A percentile compares a stretch with the other conserved stretches of the same genome.
Conservation (phyloP, 2,797 vertebrate species). For the Darevskia mixta region DNA sequence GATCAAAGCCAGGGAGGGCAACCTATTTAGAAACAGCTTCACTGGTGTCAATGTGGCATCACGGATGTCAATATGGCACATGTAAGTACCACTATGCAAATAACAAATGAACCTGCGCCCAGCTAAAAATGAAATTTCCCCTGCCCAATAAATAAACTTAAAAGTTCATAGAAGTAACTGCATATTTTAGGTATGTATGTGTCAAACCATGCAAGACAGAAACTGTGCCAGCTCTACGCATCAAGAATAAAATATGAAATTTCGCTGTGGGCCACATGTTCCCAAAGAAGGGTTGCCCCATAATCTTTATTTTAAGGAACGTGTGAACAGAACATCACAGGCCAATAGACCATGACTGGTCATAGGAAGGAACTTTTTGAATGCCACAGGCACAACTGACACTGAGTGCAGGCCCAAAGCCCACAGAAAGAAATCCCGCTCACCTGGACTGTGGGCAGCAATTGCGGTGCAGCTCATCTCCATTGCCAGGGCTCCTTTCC, state of each 20-base stretch:
- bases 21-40: conserved; percentile 69
- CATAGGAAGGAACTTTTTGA: neutral
- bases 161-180: neutral
- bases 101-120: conserved; percentile 52
- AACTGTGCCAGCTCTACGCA: neutral
- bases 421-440: neutral
- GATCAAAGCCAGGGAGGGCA: conserved; percentile 80
- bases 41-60: conserved; percentile 48
- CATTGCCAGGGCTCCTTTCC: too few relatives aligned
- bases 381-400: neutral
- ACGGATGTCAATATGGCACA: conserved; percentile 54
- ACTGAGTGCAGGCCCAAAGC: neutral
- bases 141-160: conserved; percentile 15
- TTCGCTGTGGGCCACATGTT: neutral
- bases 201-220: neutral
- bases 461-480: too few relatives aligned
- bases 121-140: conserved; percentile 55
- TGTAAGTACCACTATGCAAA: conserved; percentile 51
- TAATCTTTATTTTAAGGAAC: neutral
- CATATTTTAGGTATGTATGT: too few relatives aligned
- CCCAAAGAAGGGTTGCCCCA: neutral
- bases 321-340: neutral
- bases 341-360: neutral
- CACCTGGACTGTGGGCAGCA: too few relatives aligned
- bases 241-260: neutral